These are phyloP conservation scores for Drosophila prostipennis DNA, from an alignment of 2,888 invertebrate genomes.

Conservation along the genomic window DNA sequence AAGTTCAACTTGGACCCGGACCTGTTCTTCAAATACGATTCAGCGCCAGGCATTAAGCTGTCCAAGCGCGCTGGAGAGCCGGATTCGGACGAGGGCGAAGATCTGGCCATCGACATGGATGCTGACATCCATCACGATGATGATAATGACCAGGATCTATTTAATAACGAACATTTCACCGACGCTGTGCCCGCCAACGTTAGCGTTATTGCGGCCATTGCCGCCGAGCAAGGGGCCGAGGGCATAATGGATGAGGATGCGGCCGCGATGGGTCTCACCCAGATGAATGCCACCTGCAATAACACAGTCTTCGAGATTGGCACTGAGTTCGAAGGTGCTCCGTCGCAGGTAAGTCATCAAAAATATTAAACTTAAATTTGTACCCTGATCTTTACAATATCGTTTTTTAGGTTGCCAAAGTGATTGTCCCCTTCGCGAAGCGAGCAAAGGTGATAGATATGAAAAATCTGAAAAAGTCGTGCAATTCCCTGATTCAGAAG, in stretches of 20 bases:
- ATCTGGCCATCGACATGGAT: conserved; percentile 84
- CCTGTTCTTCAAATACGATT: conserved; percentile 73
- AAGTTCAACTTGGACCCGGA: conserved; percentile 78
- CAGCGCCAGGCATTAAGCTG: conserved; percentile 78
- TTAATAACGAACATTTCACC: conserved; percentile 63
- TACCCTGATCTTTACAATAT: background rate
- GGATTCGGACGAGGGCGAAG: conserved; percentile 85
- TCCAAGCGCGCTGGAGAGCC: conserved; percentile 44
- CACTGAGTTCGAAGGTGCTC: conserved; percentile 88
- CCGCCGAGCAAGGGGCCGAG: conserved; percentile 5
- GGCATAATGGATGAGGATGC: conserved; percentile 8
- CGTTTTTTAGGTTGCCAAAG: conserved; percentile 84
- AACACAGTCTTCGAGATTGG: conserved; percentile 83
- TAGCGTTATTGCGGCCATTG: conserved; percentile 28
- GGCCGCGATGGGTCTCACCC: conserved; percentile 15
- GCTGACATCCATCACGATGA: conserved; percentile 39
- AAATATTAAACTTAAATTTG: background rate
- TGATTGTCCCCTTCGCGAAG: conserved; percentile 91
- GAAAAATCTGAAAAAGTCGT: conserved; percentile 91
- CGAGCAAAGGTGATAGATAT: conserved; percentile 94
- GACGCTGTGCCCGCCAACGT: conserved; percentile 33
- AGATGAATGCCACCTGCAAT: conserved; percentile 47
- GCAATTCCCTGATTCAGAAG: conserved; percentile 87
- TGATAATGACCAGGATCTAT: conserved; percentile 64
- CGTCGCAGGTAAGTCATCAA: conserved; percentile 84